Base-by-base conservation (phyloP, 1,140 invertebrate genomes). In the Patella vulgata region DNA sequence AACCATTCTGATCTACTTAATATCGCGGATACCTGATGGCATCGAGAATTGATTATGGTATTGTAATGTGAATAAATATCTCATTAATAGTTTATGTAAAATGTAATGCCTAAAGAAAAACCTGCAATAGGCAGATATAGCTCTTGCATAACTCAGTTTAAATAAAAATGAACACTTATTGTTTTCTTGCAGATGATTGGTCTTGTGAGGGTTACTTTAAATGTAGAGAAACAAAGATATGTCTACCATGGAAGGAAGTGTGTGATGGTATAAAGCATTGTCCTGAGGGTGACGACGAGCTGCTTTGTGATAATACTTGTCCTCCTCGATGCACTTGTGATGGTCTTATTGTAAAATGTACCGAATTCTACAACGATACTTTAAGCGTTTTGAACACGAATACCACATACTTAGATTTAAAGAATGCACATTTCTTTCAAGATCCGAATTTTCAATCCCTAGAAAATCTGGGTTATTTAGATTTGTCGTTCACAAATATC, bases 181-280 rank as follows among this genome's bases (percentile, higher is more conserved):
- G n/a, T n/a, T n/a, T n/a, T n/a, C n/a, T 6, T 43, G 42, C 17
- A 43, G 3, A 5, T 3, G 3, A 21, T 1, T 3, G 21, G 3
- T 9, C 4, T n/a, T 61, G 59, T 47, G 50, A 50, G 4, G 59
- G 59, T 14, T 47, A 28, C 27, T 61, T 46, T 30, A 23, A 50
- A 5, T 61, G 59, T 27, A 33, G 43, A 2, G 40, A 21, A 0
- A 44, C 51, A 23, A 30, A 25, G 19, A 25, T 47, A 17, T 61
- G 59, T 47, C 14, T 61, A n/a, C 51, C 51, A 12, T 23, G 23
- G n/a, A 30, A 21, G n/a, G 36, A 61, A n/a, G 52, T 66, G 12
- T 66, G 63, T 57, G 58, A 66, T 42, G 63, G 51, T 2, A 30
- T 60, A 2, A 14, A 5, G n/a, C 52, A 59, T 25, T 66, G 63